Base-by-base conservation (phyloP, 2,888 invertebrate species). In the Coecobrya sp. region DNA sequence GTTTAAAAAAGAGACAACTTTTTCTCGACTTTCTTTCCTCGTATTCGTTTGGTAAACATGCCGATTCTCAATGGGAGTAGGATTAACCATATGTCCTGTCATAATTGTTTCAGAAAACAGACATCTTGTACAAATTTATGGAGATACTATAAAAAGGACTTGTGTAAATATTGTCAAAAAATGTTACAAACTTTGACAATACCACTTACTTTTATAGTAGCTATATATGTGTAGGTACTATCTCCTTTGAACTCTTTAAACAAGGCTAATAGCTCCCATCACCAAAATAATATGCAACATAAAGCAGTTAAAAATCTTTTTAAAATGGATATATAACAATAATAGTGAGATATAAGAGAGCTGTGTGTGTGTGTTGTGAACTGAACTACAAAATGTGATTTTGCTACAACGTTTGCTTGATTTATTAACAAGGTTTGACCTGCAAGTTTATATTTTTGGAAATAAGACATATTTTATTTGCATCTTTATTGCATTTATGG, bases 401-500 rank as follows among this genome's bases (percentile, higher is more conserved):
- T n/a, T n/a, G n/a, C n/a, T 19, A 73, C 73, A 73, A 42, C 49
- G 70, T 73, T 65, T 68, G 16, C 36, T 81, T 88, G 88, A 88
- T 81, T 45, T 81, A 88, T 88, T 88, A 88, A 16, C 52, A 49
- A 16, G 11, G 22, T 81, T 65, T 88, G 88, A 88, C 88, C 88
- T 81, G 81, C 49, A 68, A 49, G 81, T 68, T 42, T 42, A 68
- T 81, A 81, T 86, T 88, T 88, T 88, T 45, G 87, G 87, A 62
- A 87, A 59, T 70, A 25, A 68, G 25, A 68, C 25, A 10, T 16
- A 68, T 68, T 19, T 68, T 45, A 45, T 88, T 79, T 81, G 49
- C 81, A 62, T 79, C 59, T 87, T 87, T 87, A 87, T 79, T 76
- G 62, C 79, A 62, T n/a, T 55, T 76, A n/a, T 87, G 87, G 86